These are phyloP conservation scores for Paedocypris sp. DNA, from an alignment of 2,113 vertebrate species.

Conservation along the genomic window DNA sequence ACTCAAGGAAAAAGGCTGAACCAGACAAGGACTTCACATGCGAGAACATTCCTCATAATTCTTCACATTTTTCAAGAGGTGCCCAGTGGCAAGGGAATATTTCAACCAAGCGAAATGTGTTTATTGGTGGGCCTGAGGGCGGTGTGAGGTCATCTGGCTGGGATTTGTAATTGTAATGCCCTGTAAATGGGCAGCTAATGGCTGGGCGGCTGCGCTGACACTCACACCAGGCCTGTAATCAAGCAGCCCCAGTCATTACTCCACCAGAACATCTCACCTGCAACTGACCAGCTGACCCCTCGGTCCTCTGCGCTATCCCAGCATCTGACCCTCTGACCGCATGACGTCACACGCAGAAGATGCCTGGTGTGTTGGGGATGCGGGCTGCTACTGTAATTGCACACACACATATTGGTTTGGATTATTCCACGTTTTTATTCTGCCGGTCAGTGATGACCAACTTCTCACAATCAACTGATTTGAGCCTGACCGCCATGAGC, in stretches of 20 bases:
- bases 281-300: constrained; percentile 3
- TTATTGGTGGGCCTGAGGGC: neutral
- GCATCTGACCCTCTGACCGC: neutral
- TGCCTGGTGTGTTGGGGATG: no score
- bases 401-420: no score
- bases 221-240: constrained; percentile 16
- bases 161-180: neutral
- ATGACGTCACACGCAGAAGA: neutral
- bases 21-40: no score
- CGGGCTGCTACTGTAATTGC: no score
- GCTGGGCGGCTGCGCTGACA: neutral
- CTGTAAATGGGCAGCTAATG: constrained; percentile 5
- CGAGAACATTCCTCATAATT: neutral
- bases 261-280: constrained; percentile 8
- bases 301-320: neutral
- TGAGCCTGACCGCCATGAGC: no score
- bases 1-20: no score
- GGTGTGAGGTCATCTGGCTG: neutral
- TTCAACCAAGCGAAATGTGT: neutral
- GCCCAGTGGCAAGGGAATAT: neutral
- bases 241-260: constrained; percentile 26
- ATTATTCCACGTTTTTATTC: no score
- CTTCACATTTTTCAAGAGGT: neutral
- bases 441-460: no score
- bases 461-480: no score